Evolutionary conservation across 2,797 vertebrate genomes (phyloP), one percentile per base, ranked within the genome.

Genomic region (Novumbra hubbsi): DNA sequence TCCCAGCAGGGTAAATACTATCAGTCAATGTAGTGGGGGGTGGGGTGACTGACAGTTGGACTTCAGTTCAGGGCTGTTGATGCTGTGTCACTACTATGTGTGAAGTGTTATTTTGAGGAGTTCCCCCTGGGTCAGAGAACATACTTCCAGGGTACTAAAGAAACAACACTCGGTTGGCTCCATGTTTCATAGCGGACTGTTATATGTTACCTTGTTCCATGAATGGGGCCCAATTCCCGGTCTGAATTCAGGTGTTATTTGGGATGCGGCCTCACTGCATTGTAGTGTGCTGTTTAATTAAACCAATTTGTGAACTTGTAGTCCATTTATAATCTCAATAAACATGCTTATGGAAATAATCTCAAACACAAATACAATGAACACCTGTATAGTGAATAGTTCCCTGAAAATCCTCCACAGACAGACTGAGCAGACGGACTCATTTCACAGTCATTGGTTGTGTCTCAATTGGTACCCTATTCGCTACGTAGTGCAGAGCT

Each of bases 61-160:
- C 45, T 65, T 41, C 55, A 68, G 79, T 81, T 57, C 77, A 78
- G 76, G 71, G 85, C 76, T 71, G 83, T 60, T 71, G 68, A 21
- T 60, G 9, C 55, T 60, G 19, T 21, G 86, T 83, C 87, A 83
- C 81, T 69, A 78, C 48, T 71, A 86, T 74, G 85, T 88, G 87
- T 89, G 83, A 87, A 86, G 79, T 71, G 78, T 71, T 69, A 76
- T 81, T 81, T 83, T 76, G 74, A 83, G 76, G 5, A 76, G 74
- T 74, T 71, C 76, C 83, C 81, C 83, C 30, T n/a, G 70, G 68
- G n/a, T 27, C 41, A 45, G 9, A 57, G 14, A 73, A 62, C 64
- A 66, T 60, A 30, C 72, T 41, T n/a, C 68, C 68, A 17, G 45
- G 68, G 55, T 3, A 24, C 3, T 9, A 60, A 21, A 24, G 11